phyloP scores from a whole-genome alignment of 2,797 vertebrate species.

The Sternarchorhynchus goeldii region DNA sequence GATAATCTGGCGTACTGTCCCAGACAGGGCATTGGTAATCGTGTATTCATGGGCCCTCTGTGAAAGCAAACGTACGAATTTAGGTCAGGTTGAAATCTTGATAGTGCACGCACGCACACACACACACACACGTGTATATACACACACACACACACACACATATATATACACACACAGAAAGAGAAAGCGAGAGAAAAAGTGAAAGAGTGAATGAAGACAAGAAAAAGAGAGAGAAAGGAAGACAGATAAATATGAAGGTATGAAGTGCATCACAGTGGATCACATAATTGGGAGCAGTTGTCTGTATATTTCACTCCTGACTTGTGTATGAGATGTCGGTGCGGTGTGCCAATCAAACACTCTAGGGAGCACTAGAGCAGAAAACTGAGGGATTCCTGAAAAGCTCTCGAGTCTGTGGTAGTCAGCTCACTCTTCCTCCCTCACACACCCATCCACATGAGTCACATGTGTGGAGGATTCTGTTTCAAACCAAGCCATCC shows the following conservation, averaged over 20 bases:
- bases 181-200: background rate
- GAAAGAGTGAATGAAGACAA: background rate
- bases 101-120: background rate
- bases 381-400: slow-evolving; percentile 4
- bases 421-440: slow-evolving; percentile 8
- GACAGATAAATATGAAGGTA: background rate
- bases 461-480: slow-evolving; percentile 37
- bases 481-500: slow-evolving; percentile 48
- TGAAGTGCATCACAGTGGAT: background rate
- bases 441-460: slow-evolving; percentile 33
- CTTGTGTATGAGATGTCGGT: slow-evolving; percentile 58
- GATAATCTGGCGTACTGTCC: slow-evolving; percentile 23
- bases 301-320: slow-evolving; percentile 3
- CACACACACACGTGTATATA: too few relatives aligned
- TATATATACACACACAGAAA: too few relatives aligned
- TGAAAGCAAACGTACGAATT: slow-evolving; percentile 11
- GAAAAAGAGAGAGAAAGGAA: background rate
- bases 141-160: too few relatives aligned
- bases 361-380: slow-evolving; percentile 57
- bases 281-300: too few relatives aligned
- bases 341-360: slow-evolving; percentile 55
- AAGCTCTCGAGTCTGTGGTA: background rate
- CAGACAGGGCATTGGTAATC: background rate
- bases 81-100: slow-evolving; percentile 23
- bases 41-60: slow-evolving; percentile 3